Conservation (phyloP, 2,888 invertebrate genomes). For the Synergus itoensis region DNA sequence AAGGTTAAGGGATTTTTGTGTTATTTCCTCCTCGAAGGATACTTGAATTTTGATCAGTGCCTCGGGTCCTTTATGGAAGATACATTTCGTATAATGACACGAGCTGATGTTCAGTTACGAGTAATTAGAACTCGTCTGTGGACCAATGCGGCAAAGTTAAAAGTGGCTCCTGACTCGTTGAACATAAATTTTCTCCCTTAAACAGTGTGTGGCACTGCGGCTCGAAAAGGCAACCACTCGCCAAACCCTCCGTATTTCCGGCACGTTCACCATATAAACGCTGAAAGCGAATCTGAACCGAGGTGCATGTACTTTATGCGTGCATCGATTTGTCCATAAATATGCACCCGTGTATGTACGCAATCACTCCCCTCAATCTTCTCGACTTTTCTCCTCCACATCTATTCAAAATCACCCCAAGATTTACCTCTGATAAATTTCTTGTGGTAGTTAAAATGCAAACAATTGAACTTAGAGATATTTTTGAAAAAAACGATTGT, state of each 20-base stretch:
- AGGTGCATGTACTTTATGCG: conserved; percentile 31
- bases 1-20: neutral
- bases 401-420: conserved; percentile 9
- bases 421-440: conserved; percentile 7
- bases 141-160: conserved; percentile 29
- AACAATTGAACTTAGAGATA: neutral
- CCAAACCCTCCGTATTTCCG: conserved; percentile 32
- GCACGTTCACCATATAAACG: conserved; percentile 42
- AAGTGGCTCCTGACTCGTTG: conserved; percentile 32
- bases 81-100: neutral
- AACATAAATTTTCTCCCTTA: conserved; percentile 43
- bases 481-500: too few species aligned
- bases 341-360: conserved; percentile 26
- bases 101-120: neutral
- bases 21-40: neutral
- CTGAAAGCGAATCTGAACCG: conserved; percentile 23
- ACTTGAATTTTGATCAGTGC: neutral
- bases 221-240: conserved; percentile 33
- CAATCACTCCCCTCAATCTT: conserved; percentile 41
- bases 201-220: conserved; percentile 12
- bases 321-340: conserved; percentile 38
- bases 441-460: neutral
- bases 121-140: conserved; percentile 30
- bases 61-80: neutral
- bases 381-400: conserved; percentile 10